Evolutionary conservation across 2,113 vertebrate species (phyloP), one percentile per base, ranked within the genome.

Genomic region (Anseranas semipalmata): DNA sequence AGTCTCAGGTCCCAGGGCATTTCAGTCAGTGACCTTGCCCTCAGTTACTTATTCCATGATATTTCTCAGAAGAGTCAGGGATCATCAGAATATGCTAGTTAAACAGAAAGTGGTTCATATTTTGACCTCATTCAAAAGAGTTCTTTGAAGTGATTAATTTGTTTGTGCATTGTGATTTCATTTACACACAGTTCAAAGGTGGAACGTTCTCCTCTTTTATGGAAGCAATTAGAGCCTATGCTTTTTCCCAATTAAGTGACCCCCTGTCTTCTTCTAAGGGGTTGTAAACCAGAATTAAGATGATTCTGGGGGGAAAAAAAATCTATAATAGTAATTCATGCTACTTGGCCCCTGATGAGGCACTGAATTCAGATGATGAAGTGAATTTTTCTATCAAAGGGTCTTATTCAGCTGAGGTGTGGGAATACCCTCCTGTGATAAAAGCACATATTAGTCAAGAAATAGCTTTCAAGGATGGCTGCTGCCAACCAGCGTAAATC

Each of bases 401-500:
- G 43, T 48, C 78, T 93, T 71, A 63, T 85, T 90, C 59, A 68
- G 46, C 50, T 22, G 9, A 65, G 86, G 46, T 88, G 48, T 95
- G 85, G 82, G 94, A 97, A 92, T 60, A 95, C 58, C 81, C 52
- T 95, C 84, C 90, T 87, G 75, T 70, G 94, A 92, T 92, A 94
- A 85, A 91, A 86, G 43, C 55, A 84, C 67, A 70, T 88, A 94
- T 87, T 95, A 97, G 95, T 88, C 79, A 92, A 92, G 73, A 89
- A 96, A 95, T 78, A 95, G 90, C 94, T 96, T 96, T 97, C 88
- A 94, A 95, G 88, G 91, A 95, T 84, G 70, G 76, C 58, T 95
- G 89, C 96, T 95, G 72, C 95, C 95, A 97, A 93, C 94, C 81
- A 95, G 60, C 82, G 89, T 97, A 97, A 96, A 96, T 97, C 97